phyloP scores from a whole-genome alignment of 2,797 vertebrate species.

The Tachyglossus aculeatus region DNA sequence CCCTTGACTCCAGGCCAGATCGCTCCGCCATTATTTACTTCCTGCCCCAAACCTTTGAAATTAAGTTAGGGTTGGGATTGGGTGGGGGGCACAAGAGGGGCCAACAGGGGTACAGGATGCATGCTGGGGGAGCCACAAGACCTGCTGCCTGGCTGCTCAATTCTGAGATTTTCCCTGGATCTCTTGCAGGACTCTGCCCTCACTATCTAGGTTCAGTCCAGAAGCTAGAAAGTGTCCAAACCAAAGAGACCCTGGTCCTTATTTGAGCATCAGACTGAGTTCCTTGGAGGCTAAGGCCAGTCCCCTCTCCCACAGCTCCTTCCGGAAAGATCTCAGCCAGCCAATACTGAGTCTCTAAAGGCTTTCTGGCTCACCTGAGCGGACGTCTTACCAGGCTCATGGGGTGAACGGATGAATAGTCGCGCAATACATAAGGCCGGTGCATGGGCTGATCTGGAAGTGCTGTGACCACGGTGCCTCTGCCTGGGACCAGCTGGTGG shows the following conservation, averaged over 20 bases:
- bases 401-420: not conserved
- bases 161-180: not conserved
- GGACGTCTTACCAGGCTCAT: not conserved
- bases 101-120: too few relatives aligned
- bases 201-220: not conserved
- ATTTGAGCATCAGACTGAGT: not conserved
- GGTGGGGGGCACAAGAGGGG: too few relatives aligned
- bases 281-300: not conserved
- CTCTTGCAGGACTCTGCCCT: not conserved
- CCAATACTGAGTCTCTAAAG: not conserved
- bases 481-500: too few relatives aligned
- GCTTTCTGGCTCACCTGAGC: not conserved
- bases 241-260: not conserved
- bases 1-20: too few relatives aligned
- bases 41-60: too few relatives aligned
- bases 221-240: not conserved
- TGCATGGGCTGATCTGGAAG: too few relatives aligned
- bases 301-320: not conserved
- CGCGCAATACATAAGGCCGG: not conserved
- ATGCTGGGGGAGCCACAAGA: not conserved
- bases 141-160: not conserved
- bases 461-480: too few relatives aligned
- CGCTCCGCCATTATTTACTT: too few relatives aligned
- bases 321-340: too few relatives aligned
- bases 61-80: too few relatives aligned